Conservation (phyloP, 2,113 vertebrate genomes). For the Gopherus flavomarginatus region DNA sequence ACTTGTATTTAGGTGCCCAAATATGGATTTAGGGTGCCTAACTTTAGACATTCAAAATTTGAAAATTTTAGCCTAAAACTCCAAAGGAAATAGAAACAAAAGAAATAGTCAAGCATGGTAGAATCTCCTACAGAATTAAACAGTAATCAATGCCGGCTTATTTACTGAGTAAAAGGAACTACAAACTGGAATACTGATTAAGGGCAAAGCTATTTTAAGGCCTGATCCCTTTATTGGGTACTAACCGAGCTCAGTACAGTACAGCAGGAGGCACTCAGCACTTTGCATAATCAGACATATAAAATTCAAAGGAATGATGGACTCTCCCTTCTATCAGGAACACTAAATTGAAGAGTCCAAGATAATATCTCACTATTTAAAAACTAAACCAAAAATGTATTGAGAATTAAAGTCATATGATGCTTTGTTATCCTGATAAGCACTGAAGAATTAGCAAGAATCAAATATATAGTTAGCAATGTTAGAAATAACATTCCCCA, state of each 20-base stretch:
- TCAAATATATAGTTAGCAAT: background rate
- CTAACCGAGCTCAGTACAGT: background rate
- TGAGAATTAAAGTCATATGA: conserved; percentile 21
- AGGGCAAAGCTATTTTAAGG: conserved; percentile 8
- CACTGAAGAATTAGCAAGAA: conserved; percentile 30
- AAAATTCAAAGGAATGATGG: conserved; percentile 23
- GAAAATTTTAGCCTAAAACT: background rate
- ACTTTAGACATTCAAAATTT: background rate
- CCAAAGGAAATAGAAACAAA: conserved; percentile 17
- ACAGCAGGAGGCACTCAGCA: background rate
- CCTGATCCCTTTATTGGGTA: background rate
- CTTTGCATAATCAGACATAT: background rate
- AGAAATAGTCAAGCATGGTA: background rate
- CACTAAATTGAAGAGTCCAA: conserved; percentile 19
- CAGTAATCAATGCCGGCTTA: background rate
- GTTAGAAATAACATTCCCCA: conserved; percentile 10
- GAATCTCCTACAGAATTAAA: background rate
- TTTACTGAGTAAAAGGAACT: background rate
- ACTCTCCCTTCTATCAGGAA: background rate
- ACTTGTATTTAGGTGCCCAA: background rate
- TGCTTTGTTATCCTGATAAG: conserved; percentile 57
- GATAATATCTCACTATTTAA: conserved; percentile 20
- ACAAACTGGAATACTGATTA: background rate
- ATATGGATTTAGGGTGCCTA: background rate
- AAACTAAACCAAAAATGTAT: conserved; percentile 26